These are phyloP conservation scores for Apogon talboti DNA, from an alignment of 2,797 vertebrate genomes.

Conservation along the genomic window DNA sequence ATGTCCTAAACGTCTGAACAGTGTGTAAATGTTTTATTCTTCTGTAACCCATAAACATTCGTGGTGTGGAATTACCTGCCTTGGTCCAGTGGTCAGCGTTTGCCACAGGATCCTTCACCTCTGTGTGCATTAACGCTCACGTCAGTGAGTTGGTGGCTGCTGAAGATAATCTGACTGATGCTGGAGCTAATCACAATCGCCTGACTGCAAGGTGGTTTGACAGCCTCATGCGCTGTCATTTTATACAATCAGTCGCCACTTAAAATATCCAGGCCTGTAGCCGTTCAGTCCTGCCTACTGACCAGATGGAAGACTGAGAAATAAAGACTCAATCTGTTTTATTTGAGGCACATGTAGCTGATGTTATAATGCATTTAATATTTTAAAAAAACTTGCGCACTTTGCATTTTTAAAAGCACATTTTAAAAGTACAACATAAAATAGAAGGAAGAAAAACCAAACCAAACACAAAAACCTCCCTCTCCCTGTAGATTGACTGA, in stretches of 20 bases:
- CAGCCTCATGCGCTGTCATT: slow-evolving; percentile 50
- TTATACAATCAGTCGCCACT: slow-evolving; percentile 64
- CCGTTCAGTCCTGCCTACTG: slow-evolving; percentile 41
- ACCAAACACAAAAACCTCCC: slow-evolving; percentile 10
- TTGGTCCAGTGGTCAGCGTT: too few relatives aligned
- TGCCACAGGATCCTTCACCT: too few relatives aligned
- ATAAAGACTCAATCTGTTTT: slow-evolving; percentile 37
- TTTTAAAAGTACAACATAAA: slow-evolving; percentile 19
- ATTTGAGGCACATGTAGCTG: slow-evolving; percentile 9
- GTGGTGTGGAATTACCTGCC: too few relatives aligned
- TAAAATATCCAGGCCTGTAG: slow-evolving; percentile 52
- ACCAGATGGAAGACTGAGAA: slow-evolving; percentile 31
- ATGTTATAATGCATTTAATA: slow-evolving; percentile 26
- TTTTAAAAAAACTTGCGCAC: slow-evolving; percentile 6
- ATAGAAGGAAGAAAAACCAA: slow-evolving; percentile 1
- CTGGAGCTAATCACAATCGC: slow-evolving; percentile 54
- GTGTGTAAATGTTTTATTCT: too few relatives aligned
- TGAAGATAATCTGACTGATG: slow-evolving; percentile 32
- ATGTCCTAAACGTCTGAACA: too few relatives aligned
- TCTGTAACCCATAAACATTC: too few relatives aligned
- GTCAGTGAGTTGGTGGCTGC: too few relatives aligned
- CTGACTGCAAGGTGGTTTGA: slow-evolving; percentile 40
- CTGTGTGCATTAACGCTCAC: too few relatives aligned
- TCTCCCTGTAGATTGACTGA: slow-evolving; percentile 44
- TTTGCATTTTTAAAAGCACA: slow-evolving; percentile 10